Percentiles rank a stretch among this genome's conserved stretches.
These are phyloP conservation scores for Toxostoma redivivum DNA, from an alignment of 2,113 vertebrate genomes.

Conservation along the genomic window DNA sequence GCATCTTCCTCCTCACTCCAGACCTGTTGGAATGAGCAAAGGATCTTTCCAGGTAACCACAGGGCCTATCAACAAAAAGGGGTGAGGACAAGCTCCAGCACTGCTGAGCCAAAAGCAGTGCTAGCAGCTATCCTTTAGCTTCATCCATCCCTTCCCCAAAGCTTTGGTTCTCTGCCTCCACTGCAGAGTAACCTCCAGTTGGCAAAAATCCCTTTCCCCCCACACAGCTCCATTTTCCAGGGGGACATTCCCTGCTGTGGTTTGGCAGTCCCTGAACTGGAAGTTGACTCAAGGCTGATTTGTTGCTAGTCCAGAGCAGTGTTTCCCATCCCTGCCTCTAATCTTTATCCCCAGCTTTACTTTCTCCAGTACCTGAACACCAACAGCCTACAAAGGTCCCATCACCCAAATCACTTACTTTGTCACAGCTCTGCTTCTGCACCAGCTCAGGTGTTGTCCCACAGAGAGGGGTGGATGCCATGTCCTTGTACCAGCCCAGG, in stretches of 20 bases:
- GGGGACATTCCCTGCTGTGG: neutral
- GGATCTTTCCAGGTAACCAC: neutral
- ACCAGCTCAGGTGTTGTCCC: neutral
- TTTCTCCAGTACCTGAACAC: neutral
- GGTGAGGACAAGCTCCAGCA: neutral
- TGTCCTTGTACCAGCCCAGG: fast-evolving
- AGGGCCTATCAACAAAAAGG: neutral
- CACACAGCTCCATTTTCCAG: neutral
- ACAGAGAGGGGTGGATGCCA: fast-evolving
- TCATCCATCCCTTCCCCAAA: neutral
- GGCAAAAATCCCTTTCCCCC: neutral
- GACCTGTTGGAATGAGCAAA: neutral
- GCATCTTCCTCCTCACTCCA: neutral
- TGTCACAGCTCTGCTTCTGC: neutral
- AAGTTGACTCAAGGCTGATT: neutral
- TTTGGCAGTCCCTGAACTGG: neutral
- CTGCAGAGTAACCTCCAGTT: fast-evolving
- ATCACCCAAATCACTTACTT: neutral
- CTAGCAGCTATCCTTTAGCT: neutral
- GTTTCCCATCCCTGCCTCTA: neutral
- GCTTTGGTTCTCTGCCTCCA: neutral
- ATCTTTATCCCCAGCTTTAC: neutral
- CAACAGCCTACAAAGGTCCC: neutral
- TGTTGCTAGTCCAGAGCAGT: neutral
- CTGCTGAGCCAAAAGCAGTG: neutral